A percentile compares a stretch with the other conserved stretches of the same genome.
phyloP scores from a whole-genome alignment of 2,797 vertebrate species.

The Oreortyx pictus region DNA sequence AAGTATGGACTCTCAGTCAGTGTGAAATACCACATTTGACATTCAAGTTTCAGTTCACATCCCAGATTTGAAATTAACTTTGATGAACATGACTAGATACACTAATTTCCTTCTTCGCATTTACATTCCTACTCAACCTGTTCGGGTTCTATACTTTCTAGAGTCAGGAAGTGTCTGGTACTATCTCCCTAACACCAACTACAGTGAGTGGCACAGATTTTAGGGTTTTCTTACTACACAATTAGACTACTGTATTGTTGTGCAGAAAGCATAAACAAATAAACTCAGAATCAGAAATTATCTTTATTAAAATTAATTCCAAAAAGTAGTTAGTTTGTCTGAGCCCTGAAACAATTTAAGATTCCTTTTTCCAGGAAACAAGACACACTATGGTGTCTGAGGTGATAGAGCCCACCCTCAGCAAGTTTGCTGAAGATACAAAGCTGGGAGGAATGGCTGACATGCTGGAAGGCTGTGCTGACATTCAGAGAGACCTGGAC shows the following conservation, averaged over 20 bases:
- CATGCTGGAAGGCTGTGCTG: too few relatives aligned
- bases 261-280: background rate
- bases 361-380: background rate
- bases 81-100: background rate
- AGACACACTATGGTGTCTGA: background rate
- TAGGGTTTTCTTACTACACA: background rate
- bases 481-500: too few relatives aligned
- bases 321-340: background rate
- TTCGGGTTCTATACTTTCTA: background rate
- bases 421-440: too few relatives aligned
- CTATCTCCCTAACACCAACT: background rate
- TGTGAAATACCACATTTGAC: background rate
- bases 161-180: rapidly evolving
- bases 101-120: background rate
- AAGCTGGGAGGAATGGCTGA: too few relatives aligned
- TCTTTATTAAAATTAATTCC: background rate
- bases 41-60: background rate
- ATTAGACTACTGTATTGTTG: background rate
- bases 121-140: background rate
- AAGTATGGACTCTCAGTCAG: background rate
- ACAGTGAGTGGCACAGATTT: background rate
- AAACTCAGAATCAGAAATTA: background rate
- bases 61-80: background rate
- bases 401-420: too few relatives aligned
- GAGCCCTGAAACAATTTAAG: background rate